phyloP scores from a whole-genome alignment of 37 sponge, comb jelly and placozoan species.

The Agelas oroides region DNA sequence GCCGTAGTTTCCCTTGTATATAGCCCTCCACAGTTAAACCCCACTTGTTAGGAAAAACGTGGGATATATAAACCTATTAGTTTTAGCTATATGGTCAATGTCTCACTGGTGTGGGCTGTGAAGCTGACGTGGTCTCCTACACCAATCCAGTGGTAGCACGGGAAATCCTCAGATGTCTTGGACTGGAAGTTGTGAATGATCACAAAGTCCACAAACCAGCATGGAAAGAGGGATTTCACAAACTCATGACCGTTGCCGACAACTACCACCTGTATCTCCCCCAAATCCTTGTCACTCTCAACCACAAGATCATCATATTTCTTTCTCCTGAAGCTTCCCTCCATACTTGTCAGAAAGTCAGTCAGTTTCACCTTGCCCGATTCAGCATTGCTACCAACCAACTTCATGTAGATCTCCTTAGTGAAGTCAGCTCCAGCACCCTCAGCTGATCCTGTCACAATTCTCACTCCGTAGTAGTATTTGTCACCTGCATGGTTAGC shows the following conservation, averaged over 20 bases:
- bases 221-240: not conserved
- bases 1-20: too few species aligned
- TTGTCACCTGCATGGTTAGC: too few species aligned
- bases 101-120: conserved; percentile 38
- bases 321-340: not conserved
- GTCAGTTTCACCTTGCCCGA: conserved; percentile 2
- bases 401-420: not conserved
- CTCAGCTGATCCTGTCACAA: conserved; percentile 20
- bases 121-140: not conserved
- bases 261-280: conserved; percentile 26
- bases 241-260: conserved; percentile 11
- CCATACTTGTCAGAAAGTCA: not conserved
- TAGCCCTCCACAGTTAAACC: too few species aligned
- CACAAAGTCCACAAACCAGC: conserved; percentile 42
- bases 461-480: conserved; percentile 34
- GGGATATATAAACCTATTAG: too few species aligned
- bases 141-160: conserved; percentile 60
- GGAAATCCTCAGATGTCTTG: not conserved
- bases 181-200: conserved; percentile 9
- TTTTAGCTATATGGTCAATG: too few species aligned
- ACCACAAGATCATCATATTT: conserved; percentile 29
- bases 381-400: conserved; percentile 30
- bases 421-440: not conserved
- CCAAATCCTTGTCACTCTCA: conserved; percentile 21
- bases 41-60: too few species aligned